These are phyloP conservation scores for Caenorhabditis sulstoni DNA, from an alignment of 2,888 invertebrate species.

Conservation along the genomic window DNA sequence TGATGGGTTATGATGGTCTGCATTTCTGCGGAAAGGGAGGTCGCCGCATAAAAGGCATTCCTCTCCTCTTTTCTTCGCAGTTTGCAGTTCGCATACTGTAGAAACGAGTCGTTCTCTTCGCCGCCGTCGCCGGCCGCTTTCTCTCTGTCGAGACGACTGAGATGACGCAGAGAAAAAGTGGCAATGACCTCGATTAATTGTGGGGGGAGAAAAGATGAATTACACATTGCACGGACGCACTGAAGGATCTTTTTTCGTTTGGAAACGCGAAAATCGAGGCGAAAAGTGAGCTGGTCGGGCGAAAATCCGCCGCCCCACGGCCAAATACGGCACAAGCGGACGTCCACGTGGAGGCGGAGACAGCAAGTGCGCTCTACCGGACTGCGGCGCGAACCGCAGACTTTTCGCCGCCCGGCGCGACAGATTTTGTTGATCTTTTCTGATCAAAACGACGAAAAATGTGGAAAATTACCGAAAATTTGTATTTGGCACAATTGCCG, in stretches of 20 bases:
- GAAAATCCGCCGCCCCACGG: slow-evolving; percentile 1
- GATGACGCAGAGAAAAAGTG: slow-evolving; percentile 26
- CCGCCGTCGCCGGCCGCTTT: not conserved
- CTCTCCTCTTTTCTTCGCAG: slow-evolving; percentile 24
- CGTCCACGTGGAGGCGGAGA: slow-evolving; percentile 27
- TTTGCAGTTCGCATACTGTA: slow-evolving; percentile 67
- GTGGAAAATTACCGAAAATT: slow-evolving; percentile 47
- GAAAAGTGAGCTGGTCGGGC: no score
- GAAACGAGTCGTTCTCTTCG: not conserved
- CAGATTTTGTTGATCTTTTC: slow-evolving; percentile 7
- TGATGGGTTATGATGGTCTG: slow-evolving; percentile 24
- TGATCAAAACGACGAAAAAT: slow-evolving; percentile 2
- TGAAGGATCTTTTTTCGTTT: no score
- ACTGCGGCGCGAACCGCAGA: slow-evolving; percentile 6
- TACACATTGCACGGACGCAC: slow-evolving; percentile 14
- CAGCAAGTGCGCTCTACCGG: slow-evolving; percentile 31
- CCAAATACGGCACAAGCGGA: slow-evolving; percentile 13
- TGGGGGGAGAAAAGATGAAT: slow-evolving; percentile 32
- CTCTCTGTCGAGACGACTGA: slow-evolving; percentile 20
- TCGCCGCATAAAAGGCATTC: slow-evolving; percentile 8
- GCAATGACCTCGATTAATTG: slow-evolving; percentile 41
- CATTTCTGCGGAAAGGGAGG: slow-evolving; percentile 5
- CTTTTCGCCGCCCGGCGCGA: slow-evolving; percentile 1
- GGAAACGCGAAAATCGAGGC: not conserved
- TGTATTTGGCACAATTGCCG: slow-evolving; percentile 44